Base-by-base conservation (phyloP, 1,140 invertebrate genomes). In the Ctenoplectra terminalis region DNA sequence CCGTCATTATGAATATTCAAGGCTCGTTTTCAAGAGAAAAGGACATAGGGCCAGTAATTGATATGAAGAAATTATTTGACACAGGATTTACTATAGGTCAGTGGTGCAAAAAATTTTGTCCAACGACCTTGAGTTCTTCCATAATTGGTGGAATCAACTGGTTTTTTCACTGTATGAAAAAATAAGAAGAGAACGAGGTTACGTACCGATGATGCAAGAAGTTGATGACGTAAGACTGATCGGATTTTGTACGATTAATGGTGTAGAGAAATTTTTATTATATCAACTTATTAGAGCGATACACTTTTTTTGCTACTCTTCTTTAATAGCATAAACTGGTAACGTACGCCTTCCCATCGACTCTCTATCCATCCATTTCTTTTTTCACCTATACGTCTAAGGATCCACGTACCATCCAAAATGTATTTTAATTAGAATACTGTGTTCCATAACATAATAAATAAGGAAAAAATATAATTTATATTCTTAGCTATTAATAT, bases 101-200 rank as follows among this genome's bases (percentile, higher is more conserved):
- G 23, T 73, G 50, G 20, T 48, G 20, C 50, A 43, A 34, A 26
- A 34, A 83, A 50, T 83, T 82, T 63, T 26, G 37, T 79, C 0
- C 23, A 46, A 17, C 61, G 61, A 83, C 85, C 85, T 87, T 87
- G 63, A 58, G 56, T 66, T 43, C 67, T 48, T 29, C 72, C 71
- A 72, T 80, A 86, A 80, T 83, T 71, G 76, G 76, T n/a, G 20
- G 75, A 87, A 83, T 83, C 85, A 60, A 83, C 85, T 63, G 70
- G 85, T 81, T 54, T 81, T 79, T 64, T 15, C 43, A 8, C 1
- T 43, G 34, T 40, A 63, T 71, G 17, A 54, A 75, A 70, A 83
- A 80, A 61, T 31, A 86, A 82, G 52, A 77, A 56, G 29, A 73
- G 50, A 20, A 70, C 54, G 73, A 71, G 78, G 54, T 29, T 83